Percentiles rank a stretch among this genome's conserved stretches.
These are phyloP conservation scores for Pseudomyrmex cubaensis DNA, from an alignment of 1,140 invertebrate species.

Conservation along the genomic window DNA sequence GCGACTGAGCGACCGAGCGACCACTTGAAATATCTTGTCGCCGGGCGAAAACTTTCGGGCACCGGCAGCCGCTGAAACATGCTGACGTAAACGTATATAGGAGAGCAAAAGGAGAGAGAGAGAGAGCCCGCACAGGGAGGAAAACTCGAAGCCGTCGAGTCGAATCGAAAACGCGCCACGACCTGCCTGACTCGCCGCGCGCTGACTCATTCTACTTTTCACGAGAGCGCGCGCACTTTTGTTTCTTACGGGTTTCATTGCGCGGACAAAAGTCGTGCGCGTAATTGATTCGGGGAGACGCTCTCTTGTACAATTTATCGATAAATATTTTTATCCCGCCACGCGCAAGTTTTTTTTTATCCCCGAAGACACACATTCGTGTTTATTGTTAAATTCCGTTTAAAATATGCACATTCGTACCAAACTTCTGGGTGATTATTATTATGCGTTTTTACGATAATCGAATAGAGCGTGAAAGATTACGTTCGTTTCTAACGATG, in stretches of 20 bases:
- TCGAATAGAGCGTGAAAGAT: constrained; percentile 44
- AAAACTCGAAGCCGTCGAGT: constrained; percentile 55
- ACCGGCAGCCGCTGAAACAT: constrained; percentile 82
- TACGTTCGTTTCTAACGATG: constrained; percentile 29
- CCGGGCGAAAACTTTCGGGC: constrained; percentile 81
- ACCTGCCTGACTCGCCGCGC: constrained; percentile 60
- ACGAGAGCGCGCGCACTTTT: not conserved
- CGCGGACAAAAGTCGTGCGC: not conserved
- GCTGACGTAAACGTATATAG: constrained; percentile 84
- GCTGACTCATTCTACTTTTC: constrained; percentile 57
- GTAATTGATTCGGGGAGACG: not conserved
- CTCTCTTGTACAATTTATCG: not conserved
- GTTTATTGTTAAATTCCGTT: not conserved
- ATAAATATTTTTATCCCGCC: not conserved
- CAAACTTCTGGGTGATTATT: not conserved
- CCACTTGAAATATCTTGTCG: constrained; percentile 84
- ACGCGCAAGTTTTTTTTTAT: not conserved
- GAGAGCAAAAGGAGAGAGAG: constrained; percentile 60
- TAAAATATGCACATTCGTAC: constrained; percentile 16
- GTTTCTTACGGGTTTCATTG: not conserved
- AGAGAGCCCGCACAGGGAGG: not conserved
- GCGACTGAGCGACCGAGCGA: constrained; percentile 74
- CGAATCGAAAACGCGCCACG: constrained; percentile 55
- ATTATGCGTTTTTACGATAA: constrained; percentile 14
- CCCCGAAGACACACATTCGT: not conserved